Conservation (phyloP, 2,888 invertebrate species). For the Muschampia plurimacula region DNA sequence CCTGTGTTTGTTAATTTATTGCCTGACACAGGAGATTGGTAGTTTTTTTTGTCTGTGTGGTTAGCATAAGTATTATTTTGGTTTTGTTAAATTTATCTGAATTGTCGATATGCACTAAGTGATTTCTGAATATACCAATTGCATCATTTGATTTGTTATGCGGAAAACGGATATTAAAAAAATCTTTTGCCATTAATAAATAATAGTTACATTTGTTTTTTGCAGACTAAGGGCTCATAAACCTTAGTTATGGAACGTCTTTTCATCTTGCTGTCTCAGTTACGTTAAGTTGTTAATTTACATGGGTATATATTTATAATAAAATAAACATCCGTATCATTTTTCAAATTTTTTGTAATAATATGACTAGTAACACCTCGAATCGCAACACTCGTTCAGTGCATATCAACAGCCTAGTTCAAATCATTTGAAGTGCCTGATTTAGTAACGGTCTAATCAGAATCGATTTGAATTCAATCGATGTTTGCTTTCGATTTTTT, state of each 20-base stretch:
- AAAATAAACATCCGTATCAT: too few relatives aligned
- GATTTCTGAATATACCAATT: not conserved
- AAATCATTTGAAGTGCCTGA: constrained; percentile 36
- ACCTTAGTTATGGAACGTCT: too few relatives aligned
- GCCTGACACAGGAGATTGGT: not conserved
- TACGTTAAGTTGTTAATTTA: too few relatives aligned
- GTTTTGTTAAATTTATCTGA: not conserved
- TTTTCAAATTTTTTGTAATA: too few relatives aligned
- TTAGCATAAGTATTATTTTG: not conserved
- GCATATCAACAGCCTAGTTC: not conserved
- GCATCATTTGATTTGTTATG: not conserved
- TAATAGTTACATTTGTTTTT: not conserved
- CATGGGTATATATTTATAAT: too few relatives aligned
- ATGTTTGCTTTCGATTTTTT: constrained; percentile 23
- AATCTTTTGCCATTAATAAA: not conserved
- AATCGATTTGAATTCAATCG: constrained; percentile 25
- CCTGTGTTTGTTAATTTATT: not conserved
- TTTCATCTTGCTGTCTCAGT: too few relatives aligned
- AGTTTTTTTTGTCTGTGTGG: not conserved
- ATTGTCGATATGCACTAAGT: not conserved
- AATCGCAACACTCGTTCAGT: not conserved
- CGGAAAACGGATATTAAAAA: not conserved
- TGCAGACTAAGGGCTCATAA: too few relatives aligned
- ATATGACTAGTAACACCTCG: too few relatives aligned
- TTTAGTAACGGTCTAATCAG: constrained; percentile 37